phyloP scores from a whole-genome alignment of 2,797 vertebrate genomes.

The Labeo calbasu region DNA sequence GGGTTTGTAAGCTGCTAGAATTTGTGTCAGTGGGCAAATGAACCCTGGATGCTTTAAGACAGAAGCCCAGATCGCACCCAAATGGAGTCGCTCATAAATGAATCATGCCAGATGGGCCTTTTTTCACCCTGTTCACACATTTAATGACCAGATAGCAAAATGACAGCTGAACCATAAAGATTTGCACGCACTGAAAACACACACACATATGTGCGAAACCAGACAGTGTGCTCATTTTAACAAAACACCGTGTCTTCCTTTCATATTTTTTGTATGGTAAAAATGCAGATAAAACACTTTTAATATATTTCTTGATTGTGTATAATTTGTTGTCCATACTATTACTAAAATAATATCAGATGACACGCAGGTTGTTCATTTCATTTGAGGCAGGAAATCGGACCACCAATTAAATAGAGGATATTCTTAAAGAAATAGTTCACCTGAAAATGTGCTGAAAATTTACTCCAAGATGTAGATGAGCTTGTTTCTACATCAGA shows the following conservation, averaged over 20 bases:
- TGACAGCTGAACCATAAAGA: conserved; percentile 43
- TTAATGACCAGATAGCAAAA: conserved; percentile 42
- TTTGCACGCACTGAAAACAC: background rate
- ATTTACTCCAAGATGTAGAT: background rate
- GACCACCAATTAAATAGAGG: background rate
- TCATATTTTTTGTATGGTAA: background rate
- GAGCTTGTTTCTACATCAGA: background rate
- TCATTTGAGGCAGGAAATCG: background rate
- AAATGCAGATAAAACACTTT: background rate
- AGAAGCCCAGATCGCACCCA: conserved; percentile 32
- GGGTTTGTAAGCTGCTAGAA: conserved; percentile 48
- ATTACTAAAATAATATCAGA: background rate
- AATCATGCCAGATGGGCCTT: conserved; percentile 53
- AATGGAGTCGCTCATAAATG: conserved; percentile 59
- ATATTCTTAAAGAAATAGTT: background rate
- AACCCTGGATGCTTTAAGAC: conserved; percentile 36
- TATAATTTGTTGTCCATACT: background rate
- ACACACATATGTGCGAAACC: conserved; percentile 23
- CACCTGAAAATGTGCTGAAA: background rate
- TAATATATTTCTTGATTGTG: background rate
- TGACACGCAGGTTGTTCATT: background rate
- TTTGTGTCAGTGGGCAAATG: conserved; percentile 56
- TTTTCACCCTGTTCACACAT: conserved; percentile 43
- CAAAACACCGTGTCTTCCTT: background rate
- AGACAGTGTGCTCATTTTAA: conserved; percentile 10